A percentile compares a stretch with the other conserved stretches of the same genome.
phyloP scores from a whole-genome alignment of 64 coral and sea anemone genomes.

The Dendronephthya gigantea region DNA sequence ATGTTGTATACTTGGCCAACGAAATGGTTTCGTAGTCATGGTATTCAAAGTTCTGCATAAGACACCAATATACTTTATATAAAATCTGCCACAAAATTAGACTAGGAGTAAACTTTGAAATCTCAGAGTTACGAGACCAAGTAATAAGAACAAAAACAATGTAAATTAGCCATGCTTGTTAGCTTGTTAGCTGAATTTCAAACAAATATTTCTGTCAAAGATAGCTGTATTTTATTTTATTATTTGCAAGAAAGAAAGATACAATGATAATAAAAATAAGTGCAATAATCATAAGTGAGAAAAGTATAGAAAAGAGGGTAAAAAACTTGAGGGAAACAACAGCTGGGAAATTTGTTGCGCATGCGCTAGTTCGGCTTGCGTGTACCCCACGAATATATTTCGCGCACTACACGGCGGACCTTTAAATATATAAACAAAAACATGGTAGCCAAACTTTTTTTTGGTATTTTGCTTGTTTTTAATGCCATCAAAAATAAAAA shows the following conservation, averaged over 20 bases:
- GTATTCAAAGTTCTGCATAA: background rate
- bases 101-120: background rate
- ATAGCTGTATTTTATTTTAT: background rate
- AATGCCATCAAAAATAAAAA: too few relatives aligned
- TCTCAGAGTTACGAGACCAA: background rate
- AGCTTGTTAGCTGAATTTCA: background rate
- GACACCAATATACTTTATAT: background rate
- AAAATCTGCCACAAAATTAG: background rate
- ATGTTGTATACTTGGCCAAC: slow-evolving; percentile 23
- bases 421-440: too few relatives aligned
- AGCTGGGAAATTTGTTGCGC: too few relatives aligned
- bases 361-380: too few relatives aligned
- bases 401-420: too few relatives aligned
- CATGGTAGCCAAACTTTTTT: too few relatives aligned
- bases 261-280: background rate
- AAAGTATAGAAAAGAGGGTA: background rate
- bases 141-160: background rate
- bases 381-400: too few relatives aligned
- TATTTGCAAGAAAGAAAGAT: background rate
- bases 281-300: background rate
- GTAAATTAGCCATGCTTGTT: background rate
- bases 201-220: background rate
- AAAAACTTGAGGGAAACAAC: too few relatives aligned
- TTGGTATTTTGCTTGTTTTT: too few relatives aligned
- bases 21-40: background rate